phyloP scores from a whole-genome alignment of 2,888 invertebrate genomes.

The Isoperla grammatica region DNA sequence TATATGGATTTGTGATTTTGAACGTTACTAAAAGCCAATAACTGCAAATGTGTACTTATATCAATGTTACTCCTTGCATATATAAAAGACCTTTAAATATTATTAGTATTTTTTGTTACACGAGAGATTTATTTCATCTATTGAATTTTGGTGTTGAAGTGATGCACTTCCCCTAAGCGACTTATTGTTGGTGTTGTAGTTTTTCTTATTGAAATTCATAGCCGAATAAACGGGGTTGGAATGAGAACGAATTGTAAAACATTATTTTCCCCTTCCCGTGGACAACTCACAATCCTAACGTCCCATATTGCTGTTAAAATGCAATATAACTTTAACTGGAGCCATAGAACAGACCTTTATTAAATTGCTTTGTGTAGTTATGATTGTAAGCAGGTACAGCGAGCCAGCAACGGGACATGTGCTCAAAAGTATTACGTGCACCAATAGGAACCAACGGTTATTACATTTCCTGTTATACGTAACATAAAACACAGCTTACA shows the following conservation, averaged over 20 bases:
- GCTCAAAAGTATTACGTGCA: too few relatives aligned
- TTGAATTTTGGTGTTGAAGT: constrained; percentile 15
- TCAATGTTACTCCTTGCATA: constrained; percentile 24
- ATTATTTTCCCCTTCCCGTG: not conserved
- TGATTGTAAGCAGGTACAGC: too few relatives aligned
- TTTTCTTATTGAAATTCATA: constrained; percentile 30
- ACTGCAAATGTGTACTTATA: constrained; percentile 21
- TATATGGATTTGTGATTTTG: constrained; percentile 20
- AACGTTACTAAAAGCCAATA: constrained; percentile 8
- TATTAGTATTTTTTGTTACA: constrained; percentile 17
- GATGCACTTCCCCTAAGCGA: constrained; percentile 28
- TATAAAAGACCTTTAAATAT: constrained; percentile 18
- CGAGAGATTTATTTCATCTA: constrained; percentile 14
- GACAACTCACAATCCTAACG: not conserved
- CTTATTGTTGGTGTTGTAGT: constrained; percentile 29
- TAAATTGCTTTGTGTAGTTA: too few relatives aligned
- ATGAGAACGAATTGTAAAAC: not conserved
- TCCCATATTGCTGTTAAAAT: too few relatives aligned
- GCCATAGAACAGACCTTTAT: too few relatives aligned
- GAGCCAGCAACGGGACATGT: too few relatives aligned
- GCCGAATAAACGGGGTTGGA: constrained; percentile 29
- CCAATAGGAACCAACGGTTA: too few relatives aligned
- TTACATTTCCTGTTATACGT: too few relatives aligned
- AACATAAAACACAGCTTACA: too few relatives aligned
- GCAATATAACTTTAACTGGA: too few relatives aligned